Base-by-base conservation (phyloP, 2,113 vertebrate species). In the Aptenodytes forsteri region DNA sequence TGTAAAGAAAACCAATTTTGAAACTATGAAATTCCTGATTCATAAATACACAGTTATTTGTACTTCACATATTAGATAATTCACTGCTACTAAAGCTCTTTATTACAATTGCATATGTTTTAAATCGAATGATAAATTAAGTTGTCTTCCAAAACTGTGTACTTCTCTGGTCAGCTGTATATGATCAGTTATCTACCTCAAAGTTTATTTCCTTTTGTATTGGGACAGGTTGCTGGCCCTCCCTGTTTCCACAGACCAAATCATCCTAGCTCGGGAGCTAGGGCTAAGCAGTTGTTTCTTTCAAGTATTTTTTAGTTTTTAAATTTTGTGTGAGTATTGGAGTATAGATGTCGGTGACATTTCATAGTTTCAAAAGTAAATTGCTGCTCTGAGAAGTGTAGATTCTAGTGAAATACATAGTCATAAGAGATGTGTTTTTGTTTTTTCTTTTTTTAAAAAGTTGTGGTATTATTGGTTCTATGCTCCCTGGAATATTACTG, bases 151-250 rank as follows among this genome's bases (percentile, higher is more conserved):
- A 99, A 98, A 99, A 99, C 99, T 99, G 98, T 99, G 98, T 99
- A 99, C 99, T 98, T 98, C 99, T 98, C 99, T 99, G 99, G 98
- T 99, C 99, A 98, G 99, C 99, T 98, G 98, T 98, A 98, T 98
- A 98, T 98, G 99, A 99, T 99, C 99, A 99, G 98, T 99, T 99
- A 99, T 99, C 99, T 99, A 99, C 99, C 99, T 99, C 99, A 99
- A 99, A 99, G 98, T 98, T 99, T 99, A 94, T 98, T 99, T 99
- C 98, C 98, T 99, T 99, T 99, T 99, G 97, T 99, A 98, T 94
- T 98, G 98, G 98, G 99, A 98, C 98, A 99, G 99, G 99, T 99
- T 99, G 99, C 99, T 99, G 99, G 99, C 99, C 99, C 99, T 99
- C 98, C 99, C 99, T 99, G 98, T 98, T 98, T 98, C 99, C 98